Base-by-base conservation (phyloP, 2,888 invertebrate genomes). In the Leptura quadrifasciata region DNA sequence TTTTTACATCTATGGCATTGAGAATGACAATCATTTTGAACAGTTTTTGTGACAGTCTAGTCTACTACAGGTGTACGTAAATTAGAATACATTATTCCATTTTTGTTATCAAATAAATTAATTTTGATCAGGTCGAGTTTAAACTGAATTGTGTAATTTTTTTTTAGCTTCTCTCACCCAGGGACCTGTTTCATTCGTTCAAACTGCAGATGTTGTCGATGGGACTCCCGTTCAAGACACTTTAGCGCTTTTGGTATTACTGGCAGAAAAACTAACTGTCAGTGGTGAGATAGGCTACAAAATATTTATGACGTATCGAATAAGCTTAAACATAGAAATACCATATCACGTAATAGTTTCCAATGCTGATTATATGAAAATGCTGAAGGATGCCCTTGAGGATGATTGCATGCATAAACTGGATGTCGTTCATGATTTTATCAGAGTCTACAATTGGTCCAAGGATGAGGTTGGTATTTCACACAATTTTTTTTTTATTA, bases 391-490 rank as follows among this genome's bases (percentile, higher is more conserved):
- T 73, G 90, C 91, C 12, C 88, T 91, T 12, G 89, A 89, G 15
- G 90, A 90, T 58, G 90, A 91, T 81, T 91, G 91, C 75, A 86
- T 90, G 72, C 91, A 92, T 81, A 93, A 93, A 82, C 84, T 93
- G 54, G 89, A 92, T 79, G 91, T 93, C 0, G 91, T 92, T n/a
- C 91, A 90, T 78, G 93, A 93, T 84, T 91, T 93, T 76, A 90
- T 92, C 76, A 87, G 87, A 1, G 91, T 93, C 1, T 92, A 91
- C 68, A 90, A 91, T 72, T 90, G 92, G 88, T 89, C 89, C 0
- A 89, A 90, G 60, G 87, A 90, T 58, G 90, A 91, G 85, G 90
- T 91, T 79, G 81, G 78, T 78, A n/a, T 12, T 57, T 17, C 31
- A 12, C 27, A 24, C 15, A 60, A 39, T 12, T 71, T 5, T 47